These are phyloP conservation scores for Numida meleagris DNA, from an alignment of 2,113 vertebrate species.

Conservation along the genomic window DNA sequence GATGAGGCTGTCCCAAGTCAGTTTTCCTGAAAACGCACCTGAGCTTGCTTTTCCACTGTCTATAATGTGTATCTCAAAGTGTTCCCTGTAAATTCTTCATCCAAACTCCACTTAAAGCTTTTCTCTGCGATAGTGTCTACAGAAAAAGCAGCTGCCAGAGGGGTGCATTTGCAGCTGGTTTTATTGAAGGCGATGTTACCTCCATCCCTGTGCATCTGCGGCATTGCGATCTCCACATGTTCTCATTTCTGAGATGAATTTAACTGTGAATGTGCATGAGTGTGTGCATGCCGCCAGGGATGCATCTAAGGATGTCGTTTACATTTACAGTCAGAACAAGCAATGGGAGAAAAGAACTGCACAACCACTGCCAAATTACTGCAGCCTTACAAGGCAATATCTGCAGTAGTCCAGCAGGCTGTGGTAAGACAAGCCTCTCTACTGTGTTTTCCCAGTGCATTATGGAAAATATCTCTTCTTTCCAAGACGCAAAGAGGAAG, in stretches of 20 bases:
- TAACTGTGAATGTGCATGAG: not conserved
- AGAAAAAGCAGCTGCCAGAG: not conserved
- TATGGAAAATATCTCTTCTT: rapidly evolving
- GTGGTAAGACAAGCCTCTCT: not conserved
- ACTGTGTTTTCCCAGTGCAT: not conserved
- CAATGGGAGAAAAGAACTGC: not conserved
- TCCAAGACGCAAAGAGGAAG: not conserved
- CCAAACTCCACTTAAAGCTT: not conserved
- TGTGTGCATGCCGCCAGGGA: not conserved
- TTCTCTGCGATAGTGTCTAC: not conserved
- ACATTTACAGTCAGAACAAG: not conserved
- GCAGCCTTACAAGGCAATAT: not conserved
- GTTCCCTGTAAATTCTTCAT: not conserved
- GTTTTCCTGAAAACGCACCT: not conserved
- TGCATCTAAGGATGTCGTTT: not conserved
- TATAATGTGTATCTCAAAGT: not conserved
- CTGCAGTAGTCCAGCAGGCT: not conserved
- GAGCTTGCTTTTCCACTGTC: not conserved
- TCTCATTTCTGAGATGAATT: not conserved
- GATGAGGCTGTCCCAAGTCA: not conserved
- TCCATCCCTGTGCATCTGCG: not conserved
- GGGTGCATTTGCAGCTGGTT: not conserved
- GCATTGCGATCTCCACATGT: not conserved
- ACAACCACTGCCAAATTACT: not conserved
- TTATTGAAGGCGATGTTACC: not conserved